Evolutionary conservation across 2,113 vertebrate species (phyloP).

Genomic region (Melierax canorus): DNA sequence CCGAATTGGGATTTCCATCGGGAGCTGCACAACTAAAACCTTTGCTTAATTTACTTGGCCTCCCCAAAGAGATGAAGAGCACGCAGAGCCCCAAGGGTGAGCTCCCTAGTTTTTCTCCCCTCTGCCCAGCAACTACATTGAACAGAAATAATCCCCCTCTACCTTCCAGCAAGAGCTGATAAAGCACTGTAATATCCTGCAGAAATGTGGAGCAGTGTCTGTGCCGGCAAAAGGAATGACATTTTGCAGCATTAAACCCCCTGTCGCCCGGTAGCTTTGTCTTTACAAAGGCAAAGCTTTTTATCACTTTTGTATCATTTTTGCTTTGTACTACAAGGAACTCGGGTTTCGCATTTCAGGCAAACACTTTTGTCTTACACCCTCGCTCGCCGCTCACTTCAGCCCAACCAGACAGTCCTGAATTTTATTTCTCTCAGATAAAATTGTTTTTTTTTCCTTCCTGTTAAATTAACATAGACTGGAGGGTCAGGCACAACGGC

Average conservation of each 20-base stretch:
- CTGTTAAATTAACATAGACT: background rate
- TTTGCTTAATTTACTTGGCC: background rate
- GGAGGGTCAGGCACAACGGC: background rate
- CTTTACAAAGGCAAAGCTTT: background rate
- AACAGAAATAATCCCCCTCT: background rate
- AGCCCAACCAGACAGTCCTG: background rate
- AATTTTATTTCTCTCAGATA: background rate
- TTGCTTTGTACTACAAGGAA: background rate
- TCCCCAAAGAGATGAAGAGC: background rate
- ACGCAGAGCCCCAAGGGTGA: fast-evolving
- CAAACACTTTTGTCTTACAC: background rate
- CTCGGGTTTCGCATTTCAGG: background rate
- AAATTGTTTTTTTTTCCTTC: background rate
- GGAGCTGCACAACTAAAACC: background rate
- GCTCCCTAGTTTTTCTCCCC: background rate
- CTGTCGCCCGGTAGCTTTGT: fast-evolving
- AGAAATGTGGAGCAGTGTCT: fast-evolving
- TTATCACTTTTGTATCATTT: background rate
- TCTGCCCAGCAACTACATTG: background rate
- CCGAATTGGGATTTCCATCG: fast-evolving
- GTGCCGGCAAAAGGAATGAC: background rate
- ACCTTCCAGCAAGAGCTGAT: background rate
- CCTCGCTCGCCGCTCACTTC: fast-evolving
- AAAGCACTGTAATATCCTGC: background rate
- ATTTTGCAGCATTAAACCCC: background rate